Base-by-base conservation (phyloP, 2,113 vertebrate genomes). In the Coturnix japonica region DNA sequence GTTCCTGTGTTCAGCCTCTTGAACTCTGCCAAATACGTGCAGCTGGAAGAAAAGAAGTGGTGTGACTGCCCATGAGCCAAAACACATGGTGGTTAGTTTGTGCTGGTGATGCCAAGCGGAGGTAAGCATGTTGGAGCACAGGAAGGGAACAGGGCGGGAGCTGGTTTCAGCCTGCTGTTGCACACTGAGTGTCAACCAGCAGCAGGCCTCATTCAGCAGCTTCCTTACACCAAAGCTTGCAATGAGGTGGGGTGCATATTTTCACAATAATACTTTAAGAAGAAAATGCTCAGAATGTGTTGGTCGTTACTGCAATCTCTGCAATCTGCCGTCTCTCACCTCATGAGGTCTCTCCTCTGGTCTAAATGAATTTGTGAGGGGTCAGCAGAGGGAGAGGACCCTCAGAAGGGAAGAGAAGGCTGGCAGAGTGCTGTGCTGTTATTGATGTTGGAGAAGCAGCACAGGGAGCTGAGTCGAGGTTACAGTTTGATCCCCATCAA, bases 61-160 rank as follows among this genome's bases (percentile, higher is more conserved):
- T 59, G 35, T 61, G 81, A 41, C 10, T 30, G 0, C 4, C 3
- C 0, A 7, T 30, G 33, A 63, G 65, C 67, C 41, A 20, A 59
- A 47, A 18, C 21, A 5, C 2, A 1, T 3, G 31, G 8, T n/a
- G 44, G 14, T 54, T 35, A 1, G 5, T n/a, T 37, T 43, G 44
- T 17, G 2, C 21, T 5, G 76, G 12, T 53, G 61, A 28, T 43
- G n/a, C 53, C 60, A 23, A 39, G 19, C 1, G 39, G n/a, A 72
- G 46, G 43, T 43, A 37, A 70, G 49, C 26, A 2, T 26, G 35
- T n/a, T 13, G 0, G 8, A 3, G 2, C 37, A 3, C 49, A 6
- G 0, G 0, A 8, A 0, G 0, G 1, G 33, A 43, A 33, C 2
- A 0, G 26, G 0, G 4, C 7, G 1, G 0, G 39, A 51, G 26